phyloP scores from a whole-genome alignment of 2,888 invertebrate genomes.

The Eurytoma californica region DNA sequence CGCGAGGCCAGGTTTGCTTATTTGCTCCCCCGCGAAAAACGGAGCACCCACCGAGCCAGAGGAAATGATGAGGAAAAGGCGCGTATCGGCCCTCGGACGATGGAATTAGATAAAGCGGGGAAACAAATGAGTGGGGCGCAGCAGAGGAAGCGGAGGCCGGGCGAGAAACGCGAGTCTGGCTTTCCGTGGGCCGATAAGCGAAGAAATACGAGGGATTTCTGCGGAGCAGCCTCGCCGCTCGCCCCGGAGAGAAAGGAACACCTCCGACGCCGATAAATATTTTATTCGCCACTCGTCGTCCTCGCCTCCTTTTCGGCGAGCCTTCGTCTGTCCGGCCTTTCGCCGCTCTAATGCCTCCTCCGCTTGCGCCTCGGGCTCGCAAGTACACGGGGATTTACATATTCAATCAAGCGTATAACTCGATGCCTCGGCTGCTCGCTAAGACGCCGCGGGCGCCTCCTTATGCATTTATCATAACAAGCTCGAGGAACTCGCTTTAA shows the following conservation, averaged over 20 bases:
- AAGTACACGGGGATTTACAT: constrained; percentile 53
- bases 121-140: constrained; percentile 3
- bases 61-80: too few relatives aligned
- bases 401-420: constrained; percentile 53
- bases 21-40: too few relatives aligned
- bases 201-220: constrained; percentile 19
- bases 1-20: too few relatives aligned
- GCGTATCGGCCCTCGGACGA: background rate
- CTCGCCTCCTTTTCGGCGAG: background rate
- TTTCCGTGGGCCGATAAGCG: constrained; percentile 13
- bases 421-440: constrained; percentile 23
- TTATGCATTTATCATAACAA: constrained; percentile 57
- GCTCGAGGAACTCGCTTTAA: constrained; percentile 52
- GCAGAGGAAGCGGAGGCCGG: background rate
- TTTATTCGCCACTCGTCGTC: constrained; percentile 30
- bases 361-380: background rate
- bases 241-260: background rate
- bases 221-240: background rate
- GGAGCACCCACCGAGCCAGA: too few relatives aligned
- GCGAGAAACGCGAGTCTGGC: background rate
- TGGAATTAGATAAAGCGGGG: constrained; percentile 33
- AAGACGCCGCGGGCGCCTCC: constrained; percentile 38
- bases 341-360: constrained; percentile 14
- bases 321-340: constrained; percentile 28
- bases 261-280: constrained; percentile 29